A percentile compares a stretch with the other conserved stretches of the same genome.
Evolutionary conservation across 2,888 invertebrate species (phyloP).

Genomic region (Phaonia tiefii): DNA sequence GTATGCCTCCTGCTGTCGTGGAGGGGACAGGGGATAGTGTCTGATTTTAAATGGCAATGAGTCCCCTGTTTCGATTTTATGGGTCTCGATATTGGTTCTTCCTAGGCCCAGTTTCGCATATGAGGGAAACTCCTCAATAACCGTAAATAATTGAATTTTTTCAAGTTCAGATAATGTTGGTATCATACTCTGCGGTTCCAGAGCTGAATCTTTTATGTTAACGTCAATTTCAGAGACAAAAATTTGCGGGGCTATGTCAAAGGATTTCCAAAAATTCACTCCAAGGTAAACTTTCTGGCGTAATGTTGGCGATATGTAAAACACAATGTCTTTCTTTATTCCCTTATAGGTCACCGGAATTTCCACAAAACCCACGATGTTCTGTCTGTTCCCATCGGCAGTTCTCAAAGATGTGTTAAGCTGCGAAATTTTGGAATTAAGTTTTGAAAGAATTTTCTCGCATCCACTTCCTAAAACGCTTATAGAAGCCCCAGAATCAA

Average conservation of each 20-base stretch:
- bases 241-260: constrained; percentile 40
- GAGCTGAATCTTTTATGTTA: neutral
- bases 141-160: neutral
- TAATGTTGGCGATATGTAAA: constrained; percentile 6
- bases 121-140: constrained; percentile 32
- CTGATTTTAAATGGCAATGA: constrained; percentile 17
- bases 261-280: constrained; percentile 32
- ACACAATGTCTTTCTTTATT: neutral
- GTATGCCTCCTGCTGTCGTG: constrained; percentile 26
- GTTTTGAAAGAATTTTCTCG: no score
- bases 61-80: constrained; percentile 23
- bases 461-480: neutral
- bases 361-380: neutral
- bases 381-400: neutral
- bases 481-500: neutral
- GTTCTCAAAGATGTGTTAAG: no score
- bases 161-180: neutral
- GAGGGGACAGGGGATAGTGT: constrained; percentile 32
- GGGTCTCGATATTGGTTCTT: neutral
- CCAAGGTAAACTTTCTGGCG: constrained; percentile 23
- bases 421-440: no score
- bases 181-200: neutral
- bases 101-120: constrained; percentile 37
- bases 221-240: constrained; percentile 11
- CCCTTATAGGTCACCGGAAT: neutral